Evolutionary conservation across 2,113 vertebrate species (phyloP), one percentile per base, ranked within the genome.

Genomic region (Phrynosoma blainvillii): DNA sequence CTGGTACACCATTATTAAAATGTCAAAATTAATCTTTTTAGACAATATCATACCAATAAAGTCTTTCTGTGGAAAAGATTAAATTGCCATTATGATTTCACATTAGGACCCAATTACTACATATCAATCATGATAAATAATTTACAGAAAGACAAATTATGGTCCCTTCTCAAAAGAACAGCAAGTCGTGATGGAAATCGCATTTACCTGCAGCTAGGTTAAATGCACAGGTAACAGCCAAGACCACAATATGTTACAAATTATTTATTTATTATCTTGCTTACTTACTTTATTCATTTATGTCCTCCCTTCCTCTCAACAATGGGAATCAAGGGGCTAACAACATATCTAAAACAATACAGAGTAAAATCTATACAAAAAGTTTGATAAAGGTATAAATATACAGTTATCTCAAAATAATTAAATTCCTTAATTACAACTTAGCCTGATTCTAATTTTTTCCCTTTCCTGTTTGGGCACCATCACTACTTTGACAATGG

Each of bases 21-120:
- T 56, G n/a, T 73, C 77, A 87, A 87, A 87, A 73, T 70, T 56
- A 68, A 54, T 79, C 25, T 52, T 87, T 70, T 79, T 70, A 80
- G 1, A 59, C 23, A 80, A 56, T 52, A 80, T 73, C 47, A 73
- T 68, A 32, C 65, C 68, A 80, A 80, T 87, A 87, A 30, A 78
- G 40, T 1, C 74, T 66, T 14, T 59, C 40, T 30, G 66, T 40
- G 23, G 20, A 87, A 73, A 47, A 80, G 66, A 71, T 73, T 87
- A 21, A 71, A 73, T 79, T 79, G 75, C 30, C 42, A 68, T 85
- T 79, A 70, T 18, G 16, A 36, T 47, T 71, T 80, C 77, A 71
- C n/a, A 18, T 52, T 73, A 40, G 62, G 13, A 85, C 9, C 4
- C 25, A 59, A 10, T 73, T 78, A 62, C 42, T 71, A 74, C n/a